These are phyloP conservation scores for Lypha dubia DNA, from an alignment of 2,888 invertebrate genomes.

Conservation along the genomic window DNA sequence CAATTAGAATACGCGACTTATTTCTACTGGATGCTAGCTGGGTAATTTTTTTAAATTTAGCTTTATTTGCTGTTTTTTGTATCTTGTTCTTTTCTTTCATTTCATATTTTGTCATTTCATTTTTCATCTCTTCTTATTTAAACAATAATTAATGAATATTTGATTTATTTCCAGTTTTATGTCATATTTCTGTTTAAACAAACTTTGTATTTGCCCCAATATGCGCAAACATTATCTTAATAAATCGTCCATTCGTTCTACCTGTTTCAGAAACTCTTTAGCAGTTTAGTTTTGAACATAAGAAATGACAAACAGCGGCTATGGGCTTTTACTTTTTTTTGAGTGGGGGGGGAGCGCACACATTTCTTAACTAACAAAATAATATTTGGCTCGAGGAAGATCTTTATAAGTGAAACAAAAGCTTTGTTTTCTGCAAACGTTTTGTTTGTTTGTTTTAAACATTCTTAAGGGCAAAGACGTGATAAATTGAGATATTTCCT, in stretches of 20 bases:
- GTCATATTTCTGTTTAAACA: constrained; percentile 54
- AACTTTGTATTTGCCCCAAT: background rate
- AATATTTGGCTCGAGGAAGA: background rate
- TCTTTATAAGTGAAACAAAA: background rate
- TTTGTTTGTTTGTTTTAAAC: too few species aligned
- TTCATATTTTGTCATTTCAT: constrained; percentile 14
- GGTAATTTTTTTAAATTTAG: too few species aligned
- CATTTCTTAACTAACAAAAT: too few species aligned
- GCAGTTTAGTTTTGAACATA: background rate
- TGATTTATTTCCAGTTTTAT: constrained; percentile 51
- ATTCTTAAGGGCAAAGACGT: too few species aligned
- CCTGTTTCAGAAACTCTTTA: background rate
- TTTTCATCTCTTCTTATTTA: constrained; percentile 44
- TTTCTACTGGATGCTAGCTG: too few species aligned
- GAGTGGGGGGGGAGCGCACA: background rate
- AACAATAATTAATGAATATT: constrained; percentile 63
- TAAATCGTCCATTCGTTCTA: background rate
- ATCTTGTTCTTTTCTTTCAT: background rate
- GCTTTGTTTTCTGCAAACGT: too few species aligned
- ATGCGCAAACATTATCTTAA: background rate
- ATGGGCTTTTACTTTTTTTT: background rate
- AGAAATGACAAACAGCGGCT: background rate
- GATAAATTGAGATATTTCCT: too few species aligned
- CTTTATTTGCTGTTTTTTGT: constrained; percentile 8
- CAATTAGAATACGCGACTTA: too few species aligned